Percentiles rank a stretch among this genome's conserved stretches.
Conservation (phyloP, 2,113 vertebrate species). For the Zosterops hypoxanthus region DNA sequence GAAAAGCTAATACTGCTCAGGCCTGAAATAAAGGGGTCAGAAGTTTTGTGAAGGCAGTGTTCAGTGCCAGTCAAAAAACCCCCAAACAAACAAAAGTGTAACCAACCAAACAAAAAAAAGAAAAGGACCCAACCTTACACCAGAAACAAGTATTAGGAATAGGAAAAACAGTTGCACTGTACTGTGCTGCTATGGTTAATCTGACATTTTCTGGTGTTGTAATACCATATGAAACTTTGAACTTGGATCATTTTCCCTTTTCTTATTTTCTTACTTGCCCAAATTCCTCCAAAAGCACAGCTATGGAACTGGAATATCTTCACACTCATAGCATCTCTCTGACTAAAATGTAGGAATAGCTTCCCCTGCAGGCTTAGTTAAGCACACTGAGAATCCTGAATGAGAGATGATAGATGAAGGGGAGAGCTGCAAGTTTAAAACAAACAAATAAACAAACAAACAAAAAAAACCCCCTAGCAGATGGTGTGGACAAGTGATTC, state of each 20-base stretch:
- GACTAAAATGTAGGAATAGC: neutral
- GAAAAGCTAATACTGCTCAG: neutral
- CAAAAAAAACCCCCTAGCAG: neutral
- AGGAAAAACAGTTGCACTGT: neutral
- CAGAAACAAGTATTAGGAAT: neutral
- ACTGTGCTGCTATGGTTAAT: neutral
- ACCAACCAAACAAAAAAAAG: neutral
- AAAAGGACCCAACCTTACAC: neutral
- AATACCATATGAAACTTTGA: neutral
- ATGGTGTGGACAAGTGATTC: neutral
- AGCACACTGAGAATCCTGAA: neutral
- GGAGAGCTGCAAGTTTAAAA: neutral
- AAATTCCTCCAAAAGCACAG: neutral
- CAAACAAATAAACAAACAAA: neutral
- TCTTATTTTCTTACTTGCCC: neutral
- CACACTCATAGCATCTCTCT: neutral
- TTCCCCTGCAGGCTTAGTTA: neutral
- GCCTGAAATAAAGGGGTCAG: neutral
- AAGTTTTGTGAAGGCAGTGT: neutral
- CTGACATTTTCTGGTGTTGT: neutral
- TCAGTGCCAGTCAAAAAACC: neutral
- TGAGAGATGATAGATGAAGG: neutral
- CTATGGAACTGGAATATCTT: neutral
- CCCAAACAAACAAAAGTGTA: neutral
- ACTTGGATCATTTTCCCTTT: neutral